Percentiles rank a stretch among this genome's conserved stretches.
Conservation (phyloP, 2,797 vertebrate species). For the Lycodopsis pacificus region DNA sequence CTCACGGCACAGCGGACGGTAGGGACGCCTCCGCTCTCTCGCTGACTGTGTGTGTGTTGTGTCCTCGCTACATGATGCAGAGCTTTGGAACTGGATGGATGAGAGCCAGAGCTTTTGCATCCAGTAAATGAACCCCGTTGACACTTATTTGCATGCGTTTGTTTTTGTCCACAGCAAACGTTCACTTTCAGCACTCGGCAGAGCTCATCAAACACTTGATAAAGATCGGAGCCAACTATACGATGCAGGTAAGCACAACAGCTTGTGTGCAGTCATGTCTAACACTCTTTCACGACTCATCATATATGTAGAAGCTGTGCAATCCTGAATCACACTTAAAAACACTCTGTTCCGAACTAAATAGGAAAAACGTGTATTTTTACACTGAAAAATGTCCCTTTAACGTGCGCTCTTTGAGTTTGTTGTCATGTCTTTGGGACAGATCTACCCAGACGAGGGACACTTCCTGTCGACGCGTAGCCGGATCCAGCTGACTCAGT, state of each 20-base stretch:
- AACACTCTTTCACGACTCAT: too few relatives aligned
- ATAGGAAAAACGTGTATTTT: neutral
- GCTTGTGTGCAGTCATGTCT: too few relatives aligned
- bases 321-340: neutral
- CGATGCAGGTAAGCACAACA: conserved; percentile 89
- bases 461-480: conserved; percentile 92
- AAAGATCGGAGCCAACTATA: conserved; percentile 95
- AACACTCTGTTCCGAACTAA: neutral
- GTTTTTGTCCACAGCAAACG: conserved; percentile 85
- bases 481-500: conserved; percentile 91
- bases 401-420: neutral
- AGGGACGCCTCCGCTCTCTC: conserved; percentile 31
- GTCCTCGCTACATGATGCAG: neutral
- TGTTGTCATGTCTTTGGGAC: neutral
- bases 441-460: conserved; percentile 98
- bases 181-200: conserved; percentile 97
- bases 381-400: neutral
- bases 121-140: conserved; percentile 13
- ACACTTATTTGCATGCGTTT: conserved; percentile 20
- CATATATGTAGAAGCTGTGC: too few relatives aligned
- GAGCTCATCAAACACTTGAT: conserved; percentile 96
- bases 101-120: conserved; percentile 27
- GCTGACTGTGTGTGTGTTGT: neutral
- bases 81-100: conserved; percentile 11
- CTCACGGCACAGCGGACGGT: conserved; percentile 96